phyloP scores from a whole-genome alignment of 2,797 vertebrate species.

The Sebastes matsubarae region DNA sequence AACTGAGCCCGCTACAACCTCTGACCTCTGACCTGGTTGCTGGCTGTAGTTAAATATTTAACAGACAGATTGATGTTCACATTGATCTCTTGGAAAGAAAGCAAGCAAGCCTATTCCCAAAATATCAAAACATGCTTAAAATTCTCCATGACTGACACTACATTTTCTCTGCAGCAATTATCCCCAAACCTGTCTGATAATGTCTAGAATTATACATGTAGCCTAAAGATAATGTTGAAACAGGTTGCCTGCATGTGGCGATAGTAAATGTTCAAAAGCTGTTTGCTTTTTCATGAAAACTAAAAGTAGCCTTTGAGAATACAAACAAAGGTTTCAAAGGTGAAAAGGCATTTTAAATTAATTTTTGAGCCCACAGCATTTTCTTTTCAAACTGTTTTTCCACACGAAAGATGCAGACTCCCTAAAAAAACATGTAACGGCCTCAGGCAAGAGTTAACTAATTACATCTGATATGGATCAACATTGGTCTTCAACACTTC shows the following conservation, averaged over 20 bases:
- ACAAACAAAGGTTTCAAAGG: neutral
- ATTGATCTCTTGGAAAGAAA: neutral
- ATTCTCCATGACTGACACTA: neutral
- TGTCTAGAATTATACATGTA: neutral
- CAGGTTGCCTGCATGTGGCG: neutral
- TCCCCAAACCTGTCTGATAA: neutral
- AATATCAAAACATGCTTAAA: neutral
- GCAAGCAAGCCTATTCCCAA: neutral
- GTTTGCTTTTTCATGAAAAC: neutral
- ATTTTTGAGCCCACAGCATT: neutral
- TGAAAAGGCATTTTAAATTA: neutral
- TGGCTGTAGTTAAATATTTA: no score
- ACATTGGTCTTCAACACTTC: slow-evolving; percentile 14
- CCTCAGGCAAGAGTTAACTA: neutral
- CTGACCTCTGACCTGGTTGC: no score
- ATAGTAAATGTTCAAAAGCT: neutral
- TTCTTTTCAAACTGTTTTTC: neutral
- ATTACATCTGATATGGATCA: neutral
- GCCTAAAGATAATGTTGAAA: neutral
- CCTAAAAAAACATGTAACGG: neutral
- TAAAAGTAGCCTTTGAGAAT: neutral
- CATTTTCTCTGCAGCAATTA: neutral
- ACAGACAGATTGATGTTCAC: neutral
- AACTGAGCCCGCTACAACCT: no score
- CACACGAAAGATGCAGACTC: neutral